A percentile compares a stretch with the other conserved stretches of the same genome.
Conservation (phyloP, 1,140 invertebrate species). For the Eufriesea mexicana region DNA sequence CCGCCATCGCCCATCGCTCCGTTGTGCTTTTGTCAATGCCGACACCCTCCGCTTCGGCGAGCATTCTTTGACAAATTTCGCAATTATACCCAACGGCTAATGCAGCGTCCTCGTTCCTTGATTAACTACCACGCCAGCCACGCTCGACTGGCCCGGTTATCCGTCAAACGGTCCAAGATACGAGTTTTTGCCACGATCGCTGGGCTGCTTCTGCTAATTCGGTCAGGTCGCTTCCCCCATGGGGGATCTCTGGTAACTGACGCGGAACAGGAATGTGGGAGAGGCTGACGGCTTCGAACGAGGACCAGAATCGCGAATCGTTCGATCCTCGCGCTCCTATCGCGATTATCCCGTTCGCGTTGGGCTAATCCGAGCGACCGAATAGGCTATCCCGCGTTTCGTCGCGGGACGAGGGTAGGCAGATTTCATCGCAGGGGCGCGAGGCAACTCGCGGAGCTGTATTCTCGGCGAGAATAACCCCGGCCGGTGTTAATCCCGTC, state of each 20-base stretch:
- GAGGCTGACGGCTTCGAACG: neutral
- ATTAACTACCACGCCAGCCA: slow-evolving; percentile 11
- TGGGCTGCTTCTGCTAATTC: slow-evolving; percentile 7
- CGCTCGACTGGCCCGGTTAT: slow-evolving; percentile 19
- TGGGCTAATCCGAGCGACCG: too few species aligned
- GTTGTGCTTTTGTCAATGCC: neutral
- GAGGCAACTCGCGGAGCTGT: too few species aligned
- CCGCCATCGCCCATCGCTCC: slow-evolving; percentile 6
- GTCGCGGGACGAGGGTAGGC: too few species aligned
- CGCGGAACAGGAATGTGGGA: neutral
- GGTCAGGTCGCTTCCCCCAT: neutral
- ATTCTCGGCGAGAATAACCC: too few species aligned
- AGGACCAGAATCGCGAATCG: neutral
- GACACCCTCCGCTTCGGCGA: neutral
- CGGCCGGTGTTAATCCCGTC: neutral
- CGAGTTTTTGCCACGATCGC: slow-evolving; percentile 19
- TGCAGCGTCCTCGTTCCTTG: neutral
- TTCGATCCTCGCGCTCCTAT: too few species aligned
- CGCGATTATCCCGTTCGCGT: too few species aligned
- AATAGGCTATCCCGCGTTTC: too few species aligned
- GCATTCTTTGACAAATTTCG: slow-evolving; percentile 26
- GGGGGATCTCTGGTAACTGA: neutral
- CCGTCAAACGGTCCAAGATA: slow-evolving; percentile 22
- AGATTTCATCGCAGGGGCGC: too few species aligned
- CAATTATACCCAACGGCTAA: slow-evolving; percentile 25